These are phyloP conservation scores for Isurus oxyrinchus DNA, from an alignment of 2,113 vertebrate genomes.

Conservation along the genomic window DNA sequence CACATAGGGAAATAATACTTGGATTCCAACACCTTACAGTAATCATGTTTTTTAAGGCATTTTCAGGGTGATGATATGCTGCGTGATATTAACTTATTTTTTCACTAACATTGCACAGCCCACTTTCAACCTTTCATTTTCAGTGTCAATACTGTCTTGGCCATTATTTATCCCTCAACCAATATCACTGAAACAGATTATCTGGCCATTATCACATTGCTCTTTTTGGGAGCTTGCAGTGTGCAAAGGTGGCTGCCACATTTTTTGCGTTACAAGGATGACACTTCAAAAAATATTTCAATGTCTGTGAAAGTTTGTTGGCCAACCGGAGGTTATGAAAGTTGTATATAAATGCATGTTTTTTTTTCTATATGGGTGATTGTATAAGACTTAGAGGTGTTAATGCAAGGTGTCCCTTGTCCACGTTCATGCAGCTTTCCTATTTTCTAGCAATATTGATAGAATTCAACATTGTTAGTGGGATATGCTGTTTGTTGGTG, in stretches of 20 bases:
- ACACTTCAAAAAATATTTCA: background rate
- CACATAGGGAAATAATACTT: background rate
- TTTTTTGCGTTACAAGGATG: background rate
- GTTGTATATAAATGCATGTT: background rate
- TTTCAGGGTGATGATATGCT: background rate
- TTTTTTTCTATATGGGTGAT: background rate
- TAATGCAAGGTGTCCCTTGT: background rate
- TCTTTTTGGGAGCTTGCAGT: background rate
- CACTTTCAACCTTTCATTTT: background rate
- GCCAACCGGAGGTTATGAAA: background rate
- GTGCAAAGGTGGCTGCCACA: background rate
- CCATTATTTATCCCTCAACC: background rate
- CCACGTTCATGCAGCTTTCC: background rate
- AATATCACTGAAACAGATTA: background rate
- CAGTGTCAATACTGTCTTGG: background rate
- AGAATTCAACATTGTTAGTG: background rate
- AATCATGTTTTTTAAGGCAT: background rate
- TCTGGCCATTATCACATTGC: background rate
- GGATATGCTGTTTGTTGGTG: no score
- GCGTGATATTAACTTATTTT: background rate
- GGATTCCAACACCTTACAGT: background rate
- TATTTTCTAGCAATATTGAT: background rate
- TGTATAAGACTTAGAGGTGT: background rate
- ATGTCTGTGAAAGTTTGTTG: background rate
- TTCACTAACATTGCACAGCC: background rate